Base-by-base conservation (phyloP, 2,888 invertebrate genomes). In the Thelaira solivaga region DNA sequence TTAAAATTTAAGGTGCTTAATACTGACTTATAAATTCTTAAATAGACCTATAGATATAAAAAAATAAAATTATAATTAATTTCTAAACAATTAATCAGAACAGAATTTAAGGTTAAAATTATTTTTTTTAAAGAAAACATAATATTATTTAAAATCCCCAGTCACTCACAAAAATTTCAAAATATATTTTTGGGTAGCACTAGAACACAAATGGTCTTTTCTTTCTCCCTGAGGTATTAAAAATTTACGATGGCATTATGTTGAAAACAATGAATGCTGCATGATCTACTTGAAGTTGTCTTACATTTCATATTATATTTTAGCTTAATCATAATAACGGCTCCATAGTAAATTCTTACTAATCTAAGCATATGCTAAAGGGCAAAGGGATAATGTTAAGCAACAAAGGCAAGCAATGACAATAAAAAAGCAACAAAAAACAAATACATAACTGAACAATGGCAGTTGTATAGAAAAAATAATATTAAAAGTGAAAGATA, bases 141-240 rank as follows among this genome's bases (percentile, higher is more conserved):
- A 72, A 55, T 55, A 76, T 76, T 76, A 76, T 67, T 67, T 76
- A 67, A 62, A 72, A 31, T 1, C 49, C 20, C 3, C 51, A 36
- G 20, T 20, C 57, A 55, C 22, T 16, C 10, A 11, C 49, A 62
- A n/a, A 24, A 69, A 24, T 41, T 51, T 26, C 11, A 47, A 74
- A 59, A 49, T 7, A n/a, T 61, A 41, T 49, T 65, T n/a, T n/a
- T n/a, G n/a, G n/a, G 41, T 59, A 62, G 20, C 45, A 47, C 36
- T 31, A 53, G 45, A 22, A 74, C 65, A 74, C 78, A 78, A 78
- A n/a, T n/a, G n/a, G n/a, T n/a, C n/a, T n/a, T 74, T 65, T 61
- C 69, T 36, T 71, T 69, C 62, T 71, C 78, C 74, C 78, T 31
- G 51, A 71, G 78, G 78, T 78, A 78, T 74, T 74, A 78, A 74